Evolutionary conservation across 2,797 vertebrate genomes (phyloP), one percentile per base, ranked within the genome.

Genomic region (Rousettus madagascariensis): DNA sequence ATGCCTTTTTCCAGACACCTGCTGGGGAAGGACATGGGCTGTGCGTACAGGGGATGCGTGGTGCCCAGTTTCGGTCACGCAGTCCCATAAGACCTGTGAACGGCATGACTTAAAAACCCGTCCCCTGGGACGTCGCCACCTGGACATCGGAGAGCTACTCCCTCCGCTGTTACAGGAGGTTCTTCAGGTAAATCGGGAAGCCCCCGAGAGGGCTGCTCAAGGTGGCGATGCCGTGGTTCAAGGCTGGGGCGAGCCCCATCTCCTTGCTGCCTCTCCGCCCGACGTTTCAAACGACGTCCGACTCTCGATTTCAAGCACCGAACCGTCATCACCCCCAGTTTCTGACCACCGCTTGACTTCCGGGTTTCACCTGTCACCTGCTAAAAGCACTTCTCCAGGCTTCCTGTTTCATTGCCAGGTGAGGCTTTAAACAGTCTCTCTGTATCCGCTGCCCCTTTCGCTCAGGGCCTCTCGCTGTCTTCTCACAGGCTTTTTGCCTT

Each of bases 81-180:
- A 98, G 85, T 98, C 97, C 92, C 97, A 26, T 69, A 98, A 97
- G 28, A 98, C 97, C 94, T 97, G 94, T 28, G 98, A 98, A 86
- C 88, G 96, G 82, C 97, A 98, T 13, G 97, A 96, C 92, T 98
- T 98, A 20, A 96, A 97, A 98, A 98, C 57, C 97, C 97, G 91
- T 98, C 98, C 78, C 87, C 96, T 24, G 97, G 65, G 24, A 98
- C 96, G 88, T 86, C 90, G 46, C 98, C 98, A 79, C 97, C 97
- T 28, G 98, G 98, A 97, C 98, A 98, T 84, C 98, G 98, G 63
- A 98, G 91, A 84, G 97, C 98, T n/a, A 98, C 97, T 61, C n/a
- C 38, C 11, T 61, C 36, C 8, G 28, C 57, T 61, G n/a, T 43
- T n/a, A 20, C 28, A 3, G 28, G 38, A 43, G 38, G 26, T 22